Evolutionary conservation across 1,140 invertebrate genomes (phyloP), one percentile per base, ranked within the genome.

Genomic region (Drosophila ercepeae): DNA sequence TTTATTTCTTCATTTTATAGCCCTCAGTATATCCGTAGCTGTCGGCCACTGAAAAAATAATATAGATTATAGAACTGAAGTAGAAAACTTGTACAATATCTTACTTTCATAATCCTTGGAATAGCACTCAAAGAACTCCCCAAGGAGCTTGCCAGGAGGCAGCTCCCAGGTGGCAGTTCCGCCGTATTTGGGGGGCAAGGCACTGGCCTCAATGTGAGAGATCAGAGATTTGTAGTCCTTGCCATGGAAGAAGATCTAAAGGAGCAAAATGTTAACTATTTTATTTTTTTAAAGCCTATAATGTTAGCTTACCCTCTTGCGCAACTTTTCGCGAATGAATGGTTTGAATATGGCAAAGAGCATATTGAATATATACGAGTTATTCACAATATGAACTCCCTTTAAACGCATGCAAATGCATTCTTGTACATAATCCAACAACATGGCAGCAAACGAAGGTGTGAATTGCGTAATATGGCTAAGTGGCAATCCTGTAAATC

Each of bases 291-390:
- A 23, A 11, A 5, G 2, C 4, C 21, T 36, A 7, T 6, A 1
- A 16, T 2, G 36, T 0, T 0, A 54, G 29, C 63, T 53, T 6
- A 94, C 93, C 32, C 92, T 91, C 65, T 94, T 94, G 73, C 94
- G 93, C 3, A 94, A 83, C 64, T 94, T 93, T 70, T 94, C 93
- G 32, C 94, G 91, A 13, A 97, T 92, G 84, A 97, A 96, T 14
- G 94, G 95, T 89, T 96, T 97, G 81, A 96, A 95, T 32, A 97
- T 92, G 34, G 94, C 93, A 75, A 94, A 96, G 2, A 96, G 92
- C 82, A 95, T 94, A 79, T 96, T 96, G 77, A 97, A 95, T 19
- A 97, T 92, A 73, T 93, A 94, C 1, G 96, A 95, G 88, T 97
- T 96, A 91, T 97, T 96, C 9, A 97, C 92, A 52, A 97, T 93